Conservation (phyloP, 1,140 invertebrate genomes). For the Danaus plexippus region DNA sequence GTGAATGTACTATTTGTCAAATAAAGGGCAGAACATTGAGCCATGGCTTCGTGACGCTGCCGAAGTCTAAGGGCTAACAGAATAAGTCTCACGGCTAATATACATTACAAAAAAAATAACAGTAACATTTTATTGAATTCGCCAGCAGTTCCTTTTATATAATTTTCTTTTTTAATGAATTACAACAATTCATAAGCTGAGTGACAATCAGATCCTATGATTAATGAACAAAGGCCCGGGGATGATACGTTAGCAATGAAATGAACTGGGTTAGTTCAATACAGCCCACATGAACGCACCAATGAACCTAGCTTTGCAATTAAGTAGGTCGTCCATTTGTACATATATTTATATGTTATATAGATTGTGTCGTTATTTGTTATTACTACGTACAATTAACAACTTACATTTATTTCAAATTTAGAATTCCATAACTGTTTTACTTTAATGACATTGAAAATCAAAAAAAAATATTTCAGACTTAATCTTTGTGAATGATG, state of each 20-base stretch:
- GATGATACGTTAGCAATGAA: constrained; percentile 16
- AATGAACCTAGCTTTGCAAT: constrained; percentile 36
- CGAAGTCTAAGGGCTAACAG: neutral
- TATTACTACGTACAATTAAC: no score
- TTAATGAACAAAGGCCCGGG: constrained; percentile 2
- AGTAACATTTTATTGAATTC: no score
- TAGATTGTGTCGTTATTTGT: neutral
- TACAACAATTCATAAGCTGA: neutral
- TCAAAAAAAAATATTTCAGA: no score
- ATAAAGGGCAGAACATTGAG: no score
- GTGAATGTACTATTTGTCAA: no score
- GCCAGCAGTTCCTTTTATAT: no score
- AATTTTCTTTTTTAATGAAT: neutral
- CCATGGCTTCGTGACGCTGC: neutral
- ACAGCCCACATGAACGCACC: constrained; percentile 35
- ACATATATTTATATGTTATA: constrained; percentile 16
- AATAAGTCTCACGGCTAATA: no score
- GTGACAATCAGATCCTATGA: neutral
- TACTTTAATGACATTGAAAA: no score
- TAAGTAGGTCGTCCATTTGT: constrained; percentile 32
- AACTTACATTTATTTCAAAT: no score
- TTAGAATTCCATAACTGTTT: no score
- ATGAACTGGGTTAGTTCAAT: constrained; percentile 28
- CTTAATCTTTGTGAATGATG: no score
- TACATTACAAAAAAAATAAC: no score